A percentile compares a stretch with the other conserved stretches of the same genome.
phyloP scores from a whole-genome alignment of 2,113 vertebrate species.

The Suncus etruscus region DNA sequence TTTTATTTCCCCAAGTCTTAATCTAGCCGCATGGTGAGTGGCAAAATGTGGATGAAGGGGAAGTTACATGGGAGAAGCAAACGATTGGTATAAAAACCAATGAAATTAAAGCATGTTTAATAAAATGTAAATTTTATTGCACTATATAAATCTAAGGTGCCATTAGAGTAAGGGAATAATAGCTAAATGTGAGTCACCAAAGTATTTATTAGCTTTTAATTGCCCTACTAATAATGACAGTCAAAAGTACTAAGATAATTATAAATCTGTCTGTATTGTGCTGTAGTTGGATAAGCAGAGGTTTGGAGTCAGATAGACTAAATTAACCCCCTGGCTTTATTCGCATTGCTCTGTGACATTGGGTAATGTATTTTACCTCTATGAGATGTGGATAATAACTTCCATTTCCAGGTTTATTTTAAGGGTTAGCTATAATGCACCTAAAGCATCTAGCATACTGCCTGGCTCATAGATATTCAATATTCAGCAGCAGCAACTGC shows the following conservation, averaged over 20 bases:
- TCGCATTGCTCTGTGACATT: background rate
- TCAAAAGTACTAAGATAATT: conserved; percentile 56
- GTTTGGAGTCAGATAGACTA: background rate
- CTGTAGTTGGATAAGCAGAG: background rate
- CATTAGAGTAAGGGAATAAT: conserved; percentile 59
- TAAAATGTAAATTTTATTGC: background rate
- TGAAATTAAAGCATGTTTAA: background rate
- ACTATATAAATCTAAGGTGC: conserved; percentile 32
- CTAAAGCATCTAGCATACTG: background rate
- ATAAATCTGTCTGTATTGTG: conserved; percentile 31
- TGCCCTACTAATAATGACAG: conserved; percentile 32
- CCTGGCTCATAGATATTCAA: background rate
- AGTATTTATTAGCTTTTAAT: conserved; percentile 67
- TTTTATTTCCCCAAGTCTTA: background rate
- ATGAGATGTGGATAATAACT: conserved; percentile 18
- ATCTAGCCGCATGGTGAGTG: background rate
- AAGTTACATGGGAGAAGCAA: background rate
- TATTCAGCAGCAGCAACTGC: conserved; percentile 20
- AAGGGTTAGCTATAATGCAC: conserved; percentile 53
- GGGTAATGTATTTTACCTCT: conserved; percentile 17
- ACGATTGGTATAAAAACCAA: background rate
- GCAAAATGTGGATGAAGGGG: background rate
- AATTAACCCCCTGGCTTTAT: background rate
- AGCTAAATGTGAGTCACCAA: background rate
- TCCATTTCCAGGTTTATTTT: conserved; percentile 52